A percentile compares a stretch with the other conserved stretches of the same genome.
phyloP scores from a whole-genome alignment of 2,888 invertebrate genomes.

The Macropis europaea region DNA sequence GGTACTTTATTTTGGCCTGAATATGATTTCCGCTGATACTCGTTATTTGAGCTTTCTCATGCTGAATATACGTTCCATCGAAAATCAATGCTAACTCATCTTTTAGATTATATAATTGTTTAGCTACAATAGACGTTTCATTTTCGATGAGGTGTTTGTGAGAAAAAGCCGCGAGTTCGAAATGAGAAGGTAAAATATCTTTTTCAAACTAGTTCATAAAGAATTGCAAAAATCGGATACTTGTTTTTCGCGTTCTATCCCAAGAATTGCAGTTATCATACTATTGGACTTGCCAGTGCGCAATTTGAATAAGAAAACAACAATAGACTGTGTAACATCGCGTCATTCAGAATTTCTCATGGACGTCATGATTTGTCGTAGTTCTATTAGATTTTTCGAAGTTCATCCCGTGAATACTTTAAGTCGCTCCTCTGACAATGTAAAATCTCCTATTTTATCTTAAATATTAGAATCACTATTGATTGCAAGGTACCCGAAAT shows the following conservation, averaged over 20 bases:
- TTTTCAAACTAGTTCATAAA: no score
- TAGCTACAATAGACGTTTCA: conserved; percentile 37
- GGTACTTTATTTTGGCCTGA: conserved; percentile 55
- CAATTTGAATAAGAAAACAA: conserved; percentile 37
- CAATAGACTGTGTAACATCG: neutral
- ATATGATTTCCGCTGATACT: conserved; percentile 45
- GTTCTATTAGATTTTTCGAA: neutral
- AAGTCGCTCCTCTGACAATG: neutral
- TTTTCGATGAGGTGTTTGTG: conserved; percentile 48
- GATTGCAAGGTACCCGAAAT: neutral
- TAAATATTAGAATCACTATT: neutral
- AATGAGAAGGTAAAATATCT: neutral
- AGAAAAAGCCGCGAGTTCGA: neutral
- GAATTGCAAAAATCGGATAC: no score
- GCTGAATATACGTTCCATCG: conserved; percentile 54
- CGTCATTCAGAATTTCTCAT: neutral
- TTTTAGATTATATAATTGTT: conserved; percentile 30
- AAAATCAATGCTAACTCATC: conserved; percentile 44
- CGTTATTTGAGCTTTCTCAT: conserved; percentile 54
- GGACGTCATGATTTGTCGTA: neutral
- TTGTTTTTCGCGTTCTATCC: no score
- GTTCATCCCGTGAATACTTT: neutral
- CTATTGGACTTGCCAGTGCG: conserved; percentile 42
- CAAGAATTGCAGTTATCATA: conserved; percentile 36
- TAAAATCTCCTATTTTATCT: conserved; percentile 5